Conservation (phyloP, 2,797 vertebrate species). For the Ciconia nigra region DNA sequence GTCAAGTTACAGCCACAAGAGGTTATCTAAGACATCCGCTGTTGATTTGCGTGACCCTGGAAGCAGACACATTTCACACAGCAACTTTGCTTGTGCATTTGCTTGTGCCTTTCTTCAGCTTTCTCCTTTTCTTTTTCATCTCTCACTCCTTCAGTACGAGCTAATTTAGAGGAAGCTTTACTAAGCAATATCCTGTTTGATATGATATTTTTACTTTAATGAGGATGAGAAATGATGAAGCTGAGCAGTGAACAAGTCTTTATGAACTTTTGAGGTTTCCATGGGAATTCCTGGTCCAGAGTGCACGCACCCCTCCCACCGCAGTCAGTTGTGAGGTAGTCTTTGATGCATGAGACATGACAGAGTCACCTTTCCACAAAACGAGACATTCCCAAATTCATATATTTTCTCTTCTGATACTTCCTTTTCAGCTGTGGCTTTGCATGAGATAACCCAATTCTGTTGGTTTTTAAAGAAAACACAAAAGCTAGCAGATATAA, state of each 20-base stretch:
- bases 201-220: not conserved
- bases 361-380: not conserved
- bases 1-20: not conserved
- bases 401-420: not conserved
- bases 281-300: not conserved
- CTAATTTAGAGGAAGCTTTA: not conserved
- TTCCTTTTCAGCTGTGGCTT: constrained; percentile 17
- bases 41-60: not conserved
- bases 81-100: not conserved
- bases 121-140: not conserved
- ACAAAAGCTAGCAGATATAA: not conserved
- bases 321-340: not conserved
- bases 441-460: not conserved
- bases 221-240: not conserved
- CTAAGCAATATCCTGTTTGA: not conserved
- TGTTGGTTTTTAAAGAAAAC: not conserved
- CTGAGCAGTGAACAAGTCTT: not conserved
- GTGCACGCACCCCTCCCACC: not conserved
- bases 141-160: not conserved
- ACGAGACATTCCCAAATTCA: not conserved
- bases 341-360: not conserved
- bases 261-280: not conserved
- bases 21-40: not conserved
- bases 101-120: not conserved
- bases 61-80: not conserved